Conservation (phyloP, 2,797 vertebrate genomes). For the Knipowitschia caucasica region DNA sequence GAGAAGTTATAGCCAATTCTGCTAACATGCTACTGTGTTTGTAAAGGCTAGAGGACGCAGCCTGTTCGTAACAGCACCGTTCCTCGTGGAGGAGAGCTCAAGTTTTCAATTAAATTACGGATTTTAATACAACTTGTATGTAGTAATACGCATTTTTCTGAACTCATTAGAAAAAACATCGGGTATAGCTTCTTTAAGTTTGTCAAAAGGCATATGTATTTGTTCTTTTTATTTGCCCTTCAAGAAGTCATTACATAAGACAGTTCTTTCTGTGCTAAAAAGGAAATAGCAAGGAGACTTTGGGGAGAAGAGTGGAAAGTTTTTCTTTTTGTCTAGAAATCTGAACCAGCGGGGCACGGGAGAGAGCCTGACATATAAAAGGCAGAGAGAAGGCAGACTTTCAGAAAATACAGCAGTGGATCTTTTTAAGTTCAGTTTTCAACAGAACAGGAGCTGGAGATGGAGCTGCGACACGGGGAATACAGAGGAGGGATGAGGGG, state of each 20-base stretch:
- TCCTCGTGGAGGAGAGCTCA: no score
- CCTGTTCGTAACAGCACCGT: no score
- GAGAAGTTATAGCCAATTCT: no score
- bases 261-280: slow-evolving; percentile 5
- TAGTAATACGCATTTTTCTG: no score
- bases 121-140: no score
- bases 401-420: slow-evolving; percentile 38
- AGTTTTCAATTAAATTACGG: no score
- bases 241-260: slow-evolving; percentile 3
- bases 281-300: slow-evolving; percentile 25
- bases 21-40: no score
- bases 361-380: slow-evolving; percentile 25
- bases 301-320: slow-evolving; percentile 22
- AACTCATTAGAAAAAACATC: no score
- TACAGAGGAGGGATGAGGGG: slow-evolving; percentile 48
- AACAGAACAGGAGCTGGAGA: slow-evolving; percentile 44
- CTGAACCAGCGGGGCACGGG: slow-evolving; percentile 44
- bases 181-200: no score
- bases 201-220: background rate
- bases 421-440: slow-evolving; percentile 54
- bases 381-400: slow-evolving; percentile 35
- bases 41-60: no score
- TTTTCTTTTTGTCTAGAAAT: slow-evolving; percentile 34
- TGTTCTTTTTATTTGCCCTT: slow-evolving; percentile 1
- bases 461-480: slow-evolving; percentile 37